Evolutionary conservation across 2,888 invertebrate genomes (phyloP).

Genomic region (Dione vanillae): DNA sequence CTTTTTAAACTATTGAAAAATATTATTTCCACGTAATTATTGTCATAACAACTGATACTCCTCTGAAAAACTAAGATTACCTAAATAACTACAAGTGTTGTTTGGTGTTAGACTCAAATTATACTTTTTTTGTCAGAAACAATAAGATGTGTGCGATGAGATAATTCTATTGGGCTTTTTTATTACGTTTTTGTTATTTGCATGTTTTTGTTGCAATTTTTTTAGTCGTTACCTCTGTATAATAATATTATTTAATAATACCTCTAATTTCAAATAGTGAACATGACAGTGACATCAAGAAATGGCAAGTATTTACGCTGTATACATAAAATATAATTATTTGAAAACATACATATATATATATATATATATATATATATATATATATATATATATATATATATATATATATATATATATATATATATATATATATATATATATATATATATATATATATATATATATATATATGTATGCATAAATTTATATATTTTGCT

Average conservation of each 20-base stretch:
- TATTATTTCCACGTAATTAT: neutral
- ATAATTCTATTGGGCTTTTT: no score
- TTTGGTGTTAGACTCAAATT: neutral
- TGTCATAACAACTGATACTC: conserved; percentile 1
- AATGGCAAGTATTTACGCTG: neutral
- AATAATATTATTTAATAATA: neutral
- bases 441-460: no score
- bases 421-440: no score
- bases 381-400: no score
- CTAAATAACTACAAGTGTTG: neutral
- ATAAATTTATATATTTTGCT: no score
- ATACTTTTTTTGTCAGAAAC: neutral
- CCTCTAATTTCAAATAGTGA: neutral
- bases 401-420: no score
- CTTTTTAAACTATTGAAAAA: neutral
- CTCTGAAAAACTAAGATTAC: neutral
- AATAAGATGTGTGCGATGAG: neutral
- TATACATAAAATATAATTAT: neutral
- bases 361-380: no score
- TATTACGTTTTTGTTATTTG: no score
- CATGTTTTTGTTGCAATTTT: neutral
- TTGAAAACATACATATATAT: no score
- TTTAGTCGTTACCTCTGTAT: neutral
- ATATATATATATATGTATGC: no score
- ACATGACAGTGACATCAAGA: neutral